Conservation (phyloP, 2,113 vertebrate species). For the Cranoglanis bouderius region DNA sequence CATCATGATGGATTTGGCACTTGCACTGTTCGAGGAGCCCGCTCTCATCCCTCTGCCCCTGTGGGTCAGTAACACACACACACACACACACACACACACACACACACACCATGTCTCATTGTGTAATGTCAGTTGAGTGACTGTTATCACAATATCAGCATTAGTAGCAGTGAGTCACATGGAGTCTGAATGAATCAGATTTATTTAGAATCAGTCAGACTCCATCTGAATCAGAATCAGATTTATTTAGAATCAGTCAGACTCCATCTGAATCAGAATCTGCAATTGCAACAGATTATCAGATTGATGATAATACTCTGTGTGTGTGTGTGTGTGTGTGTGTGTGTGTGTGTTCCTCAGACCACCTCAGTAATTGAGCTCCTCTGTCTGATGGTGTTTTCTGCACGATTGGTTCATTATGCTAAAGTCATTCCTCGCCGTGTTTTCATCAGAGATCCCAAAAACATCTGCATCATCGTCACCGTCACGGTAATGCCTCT, state of each 20-base stretch:
- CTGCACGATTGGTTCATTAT: conserved; percentile 81
- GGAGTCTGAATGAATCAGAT: background rate
- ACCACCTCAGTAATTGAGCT: conserved; percentile 81
- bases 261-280: background rate
- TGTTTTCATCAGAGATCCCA: conserved; percentile 93
- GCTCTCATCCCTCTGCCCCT: conserved; percentile 78
- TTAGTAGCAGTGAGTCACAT: background rate
- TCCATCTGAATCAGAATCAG: background rate
- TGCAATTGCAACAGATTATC: background rate
- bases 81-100: background rate
- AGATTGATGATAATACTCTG: background rate
- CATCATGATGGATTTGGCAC: conserved; percentile 81
- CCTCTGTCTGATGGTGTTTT: conserved; percentile 82
- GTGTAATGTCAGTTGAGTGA: background rate
- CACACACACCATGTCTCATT: background rate
- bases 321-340: background rate
- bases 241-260: background rate
- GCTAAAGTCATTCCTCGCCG: conserved; percentile 79
- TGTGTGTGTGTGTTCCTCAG: conserved; percentile 64
- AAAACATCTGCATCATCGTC: conserved; percentile 90
- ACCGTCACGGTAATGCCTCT: conserved; percentile 72
- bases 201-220: background rate
- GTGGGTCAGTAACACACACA: conserved; percentile 75
- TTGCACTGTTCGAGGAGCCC: conserved; percentile 88
- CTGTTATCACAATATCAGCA: background rate